Conservation (phyloP, 2,888 invertebrate genomes). For the Lordiphosa andalusiaca region DNA sequence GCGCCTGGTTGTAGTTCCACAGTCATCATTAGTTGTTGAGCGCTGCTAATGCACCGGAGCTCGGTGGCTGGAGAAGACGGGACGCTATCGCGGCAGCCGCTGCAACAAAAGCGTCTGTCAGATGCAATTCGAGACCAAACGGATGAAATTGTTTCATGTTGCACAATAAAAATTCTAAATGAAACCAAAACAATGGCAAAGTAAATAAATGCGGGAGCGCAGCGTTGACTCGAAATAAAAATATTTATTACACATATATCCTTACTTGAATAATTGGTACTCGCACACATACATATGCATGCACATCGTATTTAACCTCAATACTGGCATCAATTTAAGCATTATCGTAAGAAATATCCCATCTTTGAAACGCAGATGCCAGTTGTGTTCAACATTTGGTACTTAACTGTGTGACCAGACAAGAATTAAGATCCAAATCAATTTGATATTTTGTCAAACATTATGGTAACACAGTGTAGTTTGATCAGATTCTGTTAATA, state of each 20-base stretch:
- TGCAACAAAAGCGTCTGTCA: slow-evolving; percentile 62
- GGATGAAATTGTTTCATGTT: slow-evolving; percentile 65
- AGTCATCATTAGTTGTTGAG: slow-evolving; percentile 53
- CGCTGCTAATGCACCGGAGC: slow-evolving; percentile 59
- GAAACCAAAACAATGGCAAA: slow-evolving; percentile 68
- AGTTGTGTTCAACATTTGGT: too few species aligned
- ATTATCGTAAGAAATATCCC: too few species aligned
- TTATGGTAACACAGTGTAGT: too few species aligned
- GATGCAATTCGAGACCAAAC: slow-evolving; percentile 61
- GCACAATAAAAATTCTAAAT: slow-evolving; percentile 69
- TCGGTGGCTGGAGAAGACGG: slow-evolving; percentile 18
- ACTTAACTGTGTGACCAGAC: too few species aligned
- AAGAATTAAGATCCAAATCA: too few species aligned
- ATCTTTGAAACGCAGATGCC: too few species aligned
- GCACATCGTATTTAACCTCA: too few species aligned
- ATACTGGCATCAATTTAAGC: too few species aligned
- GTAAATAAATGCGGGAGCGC: slow-evolving; percentile 69
- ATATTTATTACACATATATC: slow-evolving; percentile 5
- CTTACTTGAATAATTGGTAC: not conserved
- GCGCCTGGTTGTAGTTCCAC: slow-evolving; percentile 47
- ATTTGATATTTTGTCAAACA: too few species aligned
- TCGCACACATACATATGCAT: too few species aligned
- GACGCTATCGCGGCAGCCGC: slow-evolving; percentile 45
- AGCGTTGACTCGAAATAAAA: slow-evolving; percentile 63
- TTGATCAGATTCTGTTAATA: too few species aligned